Base-by-base conservation (phyloP, 2,888 invertebrate species). In the Harpagoxenus sublaevis region DNA sequence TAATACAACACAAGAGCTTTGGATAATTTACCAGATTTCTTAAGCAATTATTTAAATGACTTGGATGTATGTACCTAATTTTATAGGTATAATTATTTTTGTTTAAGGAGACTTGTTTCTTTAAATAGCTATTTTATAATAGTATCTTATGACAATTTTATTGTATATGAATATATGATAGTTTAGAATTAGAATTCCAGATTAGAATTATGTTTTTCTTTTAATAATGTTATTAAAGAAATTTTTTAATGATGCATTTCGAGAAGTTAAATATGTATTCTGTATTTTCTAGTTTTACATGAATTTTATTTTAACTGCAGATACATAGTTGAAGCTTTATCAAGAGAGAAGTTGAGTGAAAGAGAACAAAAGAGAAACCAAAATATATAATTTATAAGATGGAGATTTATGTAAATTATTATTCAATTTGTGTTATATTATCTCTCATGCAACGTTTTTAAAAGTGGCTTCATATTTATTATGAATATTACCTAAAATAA, bases 341-440 rank as follows among this genome's bases (percentile, higher is more conserved):
- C 2, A 65, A 15, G 0, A 42, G 6, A 15, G 0, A 42, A 15
- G 1, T n/a, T 51, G 18, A 51, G 18, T 51, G 0, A 51, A 15
- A 10, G 9, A 15, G 15, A 51, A 3, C 18, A 0, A 51, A 15
- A 10, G 9, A 15, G 15, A 51, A 3, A 42, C 42, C 6, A 23
- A 57, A 73, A 39, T 57, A 3, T 18, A 15, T 12, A 57, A 42
- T 71, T 42, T 73, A 28, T 15, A 15, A 23, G 23, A 10, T 6
- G 0, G 35, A 92, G 6, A 35, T 35, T 4, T 35, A 35, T 35
- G 35, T 35, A 63, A 63, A 55, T 35, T 15, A 53, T 55, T 28
- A 12, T 35, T 35, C 0, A 0, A 23, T 9, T 39, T 18, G 8
- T 18, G 8, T 12, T 35, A 35, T n/a, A 35, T 70, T 71, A 5